Base-by-base conservation (phyloP, 1,140 invertebrate species). In the Kradibia gibbosae region DNA sequence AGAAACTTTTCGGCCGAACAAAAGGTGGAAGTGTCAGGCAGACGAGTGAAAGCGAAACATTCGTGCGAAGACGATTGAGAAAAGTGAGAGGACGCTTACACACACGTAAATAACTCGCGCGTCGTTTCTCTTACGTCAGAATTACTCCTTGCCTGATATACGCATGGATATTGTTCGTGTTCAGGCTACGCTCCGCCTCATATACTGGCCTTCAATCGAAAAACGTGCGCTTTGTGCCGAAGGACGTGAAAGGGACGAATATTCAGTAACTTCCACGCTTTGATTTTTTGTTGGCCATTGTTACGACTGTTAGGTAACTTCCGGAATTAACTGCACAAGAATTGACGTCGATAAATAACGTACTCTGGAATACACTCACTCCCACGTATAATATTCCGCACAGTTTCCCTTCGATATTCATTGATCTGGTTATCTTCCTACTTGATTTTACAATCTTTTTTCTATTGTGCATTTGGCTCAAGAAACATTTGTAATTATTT, bases 41-140 rank as follows among this genome's bases (percentile, higher is more conserved):
- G 34, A 25, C 53, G 42, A 80, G 80, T 81, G 80, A 82, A 82
- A 82, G 80, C 80, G 25, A 77, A 73, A 71, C 62, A 77, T 82
- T 82, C 65, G 45, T 76, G 74, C 71, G 65, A 81, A 81, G 72
- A 34, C 79, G 72, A 70, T 75, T 75, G 71, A 48, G 79, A 67
- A 75, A 81, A 72, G 45, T 45, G 22, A 22, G 42, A 45, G 48
- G 20, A 57, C 55, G 57, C 45, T 34, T 74, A 55, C 55, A 22
- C 78, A 42, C 78, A 53, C 53, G 25, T 78, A 65, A 74, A 74
- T 74, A 25, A 50, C 28, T 53, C 71, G 48, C 71, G 4, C 13
- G 13, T 50, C 62, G 31, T 70, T 78, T 53, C 65, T 70, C 77
- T 78, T 78, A 48, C 34, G 34, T 78, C 77, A 78, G 65, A 45